A percentile compares a stretch with the other conserved stretches of the same genome.
Conservation (phyloP, 2,888 invertebrate species). For the Eupelmus urozonus region DNA sequence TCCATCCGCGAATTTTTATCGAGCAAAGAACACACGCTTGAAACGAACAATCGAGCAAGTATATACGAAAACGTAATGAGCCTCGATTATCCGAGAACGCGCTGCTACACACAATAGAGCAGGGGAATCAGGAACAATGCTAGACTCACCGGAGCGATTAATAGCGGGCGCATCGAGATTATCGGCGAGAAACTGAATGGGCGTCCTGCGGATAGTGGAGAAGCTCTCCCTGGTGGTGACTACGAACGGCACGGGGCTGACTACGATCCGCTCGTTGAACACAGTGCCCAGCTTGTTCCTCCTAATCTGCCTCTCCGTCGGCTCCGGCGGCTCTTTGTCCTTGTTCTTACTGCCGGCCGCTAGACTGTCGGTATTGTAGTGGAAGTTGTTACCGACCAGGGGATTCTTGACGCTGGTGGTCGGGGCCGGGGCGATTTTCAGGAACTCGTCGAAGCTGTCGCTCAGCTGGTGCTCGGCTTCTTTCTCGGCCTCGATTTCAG, state of each 20-base stretch:
- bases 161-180: neutral
- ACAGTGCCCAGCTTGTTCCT: conserved; percentile 74
- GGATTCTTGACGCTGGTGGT: conserved; percentile 49
- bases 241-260: conserved; percentile 73
- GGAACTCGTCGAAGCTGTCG: conserved; percentile 65
- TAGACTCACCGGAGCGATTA: conserved; percentile 19
- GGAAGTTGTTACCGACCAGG: conserved; percentile 40
- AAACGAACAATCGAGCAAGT: no score
- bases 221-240: conserved; percentile 73
- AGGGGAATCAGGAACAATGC: neutral
- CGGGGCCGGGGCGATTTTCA: conserved; percentile 69
- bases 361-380: conserved; percentile 43
- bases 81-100: no score
- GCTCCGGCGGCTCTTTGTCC: conserved; percentile 12
- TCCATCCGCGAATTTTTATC: no score
- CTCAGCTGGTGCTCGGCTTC: conserved; percentile 51
- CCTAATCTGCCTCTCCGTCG: conserved; percentile 59
- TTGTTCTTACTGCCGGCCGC: conserved; percentile 25
- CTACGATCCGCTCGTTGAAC: conserved; percentile 74
- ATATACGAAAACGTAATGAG: no score
- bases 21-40: no score
- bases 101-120: no score
- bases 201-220: conserved; percentile 72
- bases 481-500: conserved; percentile 63
- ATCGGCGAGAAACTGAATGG: conserved; percentile 64